These are phyloP conservation scores for Pachymerium ferrugineum DNA, from an alignment of 2,888 invertebrate species.

Conservation along the genomic window DNA sequence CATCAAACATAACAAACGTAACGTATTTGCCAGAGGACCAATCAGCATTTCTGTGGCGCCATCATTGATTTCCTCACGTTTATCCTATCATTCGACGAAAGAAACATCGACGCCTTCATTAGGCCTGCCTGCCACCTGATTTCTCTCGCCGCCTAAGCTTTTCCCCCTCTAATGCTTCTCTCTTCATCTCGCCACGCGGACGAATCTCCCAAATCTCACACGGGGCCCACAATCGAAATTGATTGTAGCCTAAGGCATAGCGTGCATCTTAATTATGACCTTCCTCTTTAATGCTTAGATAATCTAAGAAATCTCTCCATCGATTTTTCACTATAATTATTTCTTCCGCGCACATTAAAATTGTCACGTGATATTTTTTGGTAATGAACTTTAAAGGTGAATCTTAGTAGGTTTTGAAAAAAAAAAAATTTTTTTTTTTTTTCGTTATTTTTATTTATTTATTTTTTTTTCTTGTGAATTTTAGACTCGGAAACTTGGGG, in stretches of 20 bases:
- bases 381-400: too few relatives aligned
- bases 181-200: background rate
- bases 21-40: background rate
- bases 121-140: background rate
- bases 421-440: background rate
- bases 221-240: background rate
- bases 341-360: background rate
- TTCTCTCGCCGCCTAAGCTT: background rate
- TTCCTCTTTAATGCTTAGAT: background rate
- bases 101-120: background rate
- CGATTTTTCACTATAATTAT: background rate
- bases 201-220: background rate
- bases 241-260: background rate
- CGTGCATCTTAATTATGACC: background rate
- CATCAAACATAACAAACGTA: background rate
- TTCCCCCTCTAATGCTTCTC: background rate
- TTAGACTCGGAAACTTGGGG: background rate
- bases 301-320: background rate
- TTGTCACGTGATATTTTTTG: background rate
- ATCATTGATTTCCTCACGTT: background rate
- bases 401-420: too few relatives aligned
- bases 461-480: background rate
- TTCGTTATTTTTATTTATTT: background rate
- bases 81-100: background rate
- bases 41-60: background rate